Conservation (phyloP, 2,797 vertebrate species). For the Decapterus maruadsi region DNA sequence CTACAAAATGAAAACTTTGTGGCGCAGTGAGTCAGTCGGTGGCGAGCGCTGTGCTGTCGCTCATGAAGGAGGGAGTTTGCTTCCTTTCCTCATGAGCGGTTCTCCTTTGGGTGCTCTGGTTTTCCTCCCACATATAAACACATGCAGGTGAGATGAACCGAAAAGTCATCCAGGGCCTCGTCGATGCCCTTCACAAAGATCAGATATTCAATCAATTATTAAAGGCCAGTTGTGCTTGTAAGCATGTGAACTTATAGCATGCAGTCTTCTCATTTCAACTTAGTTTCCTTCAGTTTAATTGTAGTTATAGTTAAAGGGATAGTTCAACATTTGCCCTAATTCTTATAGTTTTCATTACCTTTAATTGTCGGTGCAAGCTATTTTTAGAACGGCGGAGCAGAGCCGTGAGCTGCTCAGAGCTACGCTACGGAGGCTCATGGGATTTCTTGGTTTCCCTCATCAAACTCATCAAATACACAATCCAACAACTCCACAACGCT, state of each 20-base stretch:
- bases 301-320: no score
- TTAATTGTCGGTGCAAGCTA: no score
- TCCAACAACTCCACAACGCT: no score
- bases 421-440: no score
- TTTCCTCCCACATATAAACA: not conserved
- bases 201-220: not conserved
- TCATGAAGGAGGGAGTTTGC: conserved; percentile 4
- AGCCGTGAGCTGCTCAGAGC: no score
- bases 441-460: no score
- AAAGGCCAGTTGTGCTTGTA: not conserved
- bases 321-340: no score
- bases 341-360: no score
- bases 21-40: conserved; percentile 15
- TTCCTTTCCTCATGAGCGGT: conserved; percentile 3
- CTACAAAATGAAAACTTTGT: conserved; percentile 11
- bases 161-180: not conserved
- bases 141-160: not conserved
- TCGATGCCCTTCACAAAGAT: not conserved
- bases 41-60: not conserved
- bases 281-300: not conserved
- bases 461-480: no score
- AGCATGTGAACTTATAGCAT: not conserved
- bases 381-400: no score
- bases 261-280: not conserved
- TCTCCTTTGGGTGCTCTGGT: not conserved